phyloP scores from a whole-genome alignment of 2,888 invertebrate species.

The Cataglyphis rosenhaueri region DNA sequence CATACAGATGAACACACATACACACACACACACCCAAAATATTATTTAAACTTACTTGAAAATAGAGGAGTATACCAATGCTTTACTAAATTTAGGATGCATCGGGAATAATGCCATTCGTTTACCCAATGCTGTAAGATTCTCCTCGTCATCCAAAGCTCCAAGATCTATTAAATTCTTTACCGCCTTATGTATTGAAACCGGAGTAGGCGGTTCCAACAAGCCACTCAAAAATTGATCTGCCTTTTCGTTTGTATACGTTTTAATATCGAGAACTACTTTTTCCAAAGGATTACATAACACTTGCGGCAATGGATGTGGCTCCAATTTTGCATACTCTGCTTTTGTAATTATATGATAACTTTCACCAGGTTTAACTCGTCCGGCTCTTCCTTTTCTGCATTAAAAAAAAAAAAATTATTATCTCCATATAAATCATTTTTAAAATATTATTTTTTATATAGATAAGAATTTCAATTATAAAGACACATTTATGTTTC shows the following conservation, averaged over 20 bases:
- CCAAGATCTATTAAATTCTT: slow-evolving; percentile 87
- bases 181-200: slow-evolving; percentile 86
- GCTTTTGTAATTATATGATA: slow-evolving; percentile 86
- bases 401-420: slow-evolving; percentile 4
- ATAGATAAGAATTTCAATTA: not conserved
- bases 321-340: slow-evolving; percentile 86
- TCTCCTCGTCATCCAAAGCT: slow-evolving; percentile 87
- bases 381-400: slow-evolving; percentile 90
- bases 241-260: slow-evolving; percentile 87
- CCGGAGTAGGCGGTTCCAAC: slow-evolving; percentile 87
- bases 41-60: slow-evolving; percentile 83
- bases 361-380: slow-evolving; percentile 88
- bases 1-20: not conserved
- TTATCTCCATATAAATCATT: not conserved
- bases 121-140: slow-evolving; percentile 88
- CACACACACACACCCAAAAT: not conserved
- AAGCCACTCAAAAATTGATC: slow-evolving; percentile 88
- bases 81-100: slow-evolving; percentile 88
- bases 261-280: slow-evolving; percentile 88
- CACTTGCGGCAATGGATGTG: slow-evolving; percentile 89
- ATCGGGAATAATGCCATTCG: slow-evolving; percentile 87
- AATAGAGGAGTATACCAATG: slow-evolving; percentile 87
- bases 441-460: not conserved
- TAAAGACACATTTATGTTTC: not conserved
- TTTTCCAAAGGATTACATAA: slow-evolving; percentile 88